phyloP scores from a whole-genome alignment of 2,888 invertebrate genomes.

The Iselma pallidipennis region DNA sequence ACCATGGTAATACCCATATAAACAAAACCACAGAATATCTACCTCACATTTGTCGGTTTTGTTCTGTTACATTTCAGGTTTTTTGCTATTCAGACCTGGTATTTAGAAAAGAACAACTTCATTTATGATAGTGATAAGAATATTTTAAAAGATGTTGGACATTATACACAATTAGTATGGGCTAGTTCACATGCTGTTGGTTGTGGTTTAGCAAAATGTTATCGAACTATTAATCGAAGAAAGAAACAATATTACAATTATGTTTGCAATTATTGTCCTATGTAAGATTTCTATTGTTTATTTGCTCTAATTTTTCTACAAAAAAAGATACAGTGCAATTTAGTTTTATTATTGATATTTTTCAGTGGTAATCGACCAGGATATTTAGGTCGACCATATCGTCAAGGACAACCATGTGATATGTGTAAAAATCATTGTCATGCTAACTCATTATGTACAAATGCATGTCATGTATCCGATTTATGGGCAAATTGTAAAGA shows the following conservation, averaged over 20 bases:
- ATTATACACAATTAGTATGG: slow-evolving; percentile 86
- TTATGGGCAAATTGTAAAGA: slow-evolving; percentile 74
- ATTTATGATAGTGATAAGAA: slow-evolving; percentile 67
- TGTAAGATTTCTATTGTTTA: slow-evolving; percentile 61
- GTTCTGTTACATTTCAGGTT: slow-evolving; percentile 65
- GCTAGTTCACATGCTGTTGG: slow-evolving; percentile 76
- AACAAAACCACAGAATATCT: background rate
- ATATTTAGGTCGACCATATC: slow-evolving; percentile 69
- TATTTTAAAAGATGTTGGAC: slow-evolving; percentile 68
- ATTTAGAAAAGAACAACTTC: slow-evolving; percentile 73
- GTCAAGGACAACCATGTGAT: slow-evolving; percentile 66
- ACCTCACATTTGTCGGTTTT: background rate
- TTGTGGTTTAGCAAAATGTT: slow-evolving; percentile 74
- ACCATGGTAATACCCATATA: slow-evolving; percentile 65
- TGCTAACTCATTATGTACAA: slow-evolving; percentile 70
- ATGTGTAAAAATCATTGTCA: slow-evolving; percentile 69
- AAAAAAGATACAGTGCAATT: background rate
- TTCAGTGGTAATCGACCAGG: slow-evolving; percentile 71
- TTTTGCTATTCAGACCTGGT: slow-evolving; percentile 80
- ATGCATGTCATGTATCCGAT: slow-evolving; percentile 70
- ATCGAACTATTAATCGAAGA: slow-evolving; percentile 59
- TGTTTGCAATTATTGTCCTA: slow-evolving; percentile 84
- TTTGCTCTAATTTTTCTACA: background rate
- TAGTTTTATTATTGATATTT: slow-evolving; percentile 2
- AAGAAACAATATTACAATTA: slow-evolving; percentile 74